Conservation (phyloP, 2,888 invertebrate genomes). For the Charanyca ferruginea region DNA sequence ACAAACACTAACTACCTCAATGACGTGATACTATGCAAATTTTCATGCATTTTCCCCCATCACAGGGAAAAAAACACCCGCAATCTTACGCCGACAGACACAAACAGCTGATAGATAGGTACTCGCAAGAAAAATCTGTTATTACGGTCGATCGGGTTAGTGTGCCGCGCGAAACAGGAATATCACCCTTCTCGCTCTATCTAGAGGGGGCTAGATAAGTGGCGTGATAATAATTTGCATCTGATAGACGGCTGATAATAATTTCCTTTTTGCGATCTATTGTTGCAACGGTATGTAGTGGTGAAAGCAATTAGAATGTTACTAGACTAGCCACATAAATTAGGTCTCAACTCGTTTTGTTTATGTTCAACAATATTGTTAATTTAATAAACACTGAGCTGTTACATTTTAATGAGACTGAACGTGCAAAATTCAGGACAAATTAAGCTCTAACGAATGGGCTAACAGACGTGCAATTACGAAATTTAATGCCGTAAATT, state of each 20-base stretch:
- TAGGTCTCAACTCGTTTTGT: slow-evolving; percentile 51
- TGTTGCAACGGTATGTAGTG: slow-evolving; percentile 72
- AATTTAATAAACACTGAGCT: slow-evolving; percentile 34
- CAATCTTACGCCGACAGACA: slow-evolving; percentile 67
- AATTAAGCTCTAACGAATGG: slow-evolving; percentile 50
- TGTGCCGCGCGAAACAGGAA: slow-evolving; percentile 80
- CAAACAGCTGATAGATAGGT: slow-evolving; percentile 82
- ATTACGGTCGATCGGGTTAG: slow-evolving; percentile 86
- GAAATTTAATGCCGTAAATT: slow-evolving; percentile 79
- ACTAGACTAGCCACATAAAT: slow-evolving; percentile 34
- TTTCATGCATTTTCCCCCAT: slow-evolving; percentile 78
- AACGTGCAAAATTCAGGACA: slow-evolving; percentile 53
- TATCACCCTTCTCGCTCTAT: slow-evolving; percentile 75
- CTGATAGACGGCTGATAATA: slow-evolving; percentile 84
- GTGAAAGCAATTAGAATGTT: slow-evolving; percentile 74
- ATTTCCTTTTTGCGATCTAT: slow-evolving; percentile 82
- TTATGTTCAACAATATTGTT: slow-evolving; percentile 42
- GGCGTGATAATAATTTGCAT: slow-evolving; percentile 86
- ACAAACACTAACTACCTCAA: slow-evolving; percentile 66
- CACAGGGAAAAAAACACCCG: slow-evolving; percentile 63
- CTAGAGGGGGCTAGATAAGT: slow-evolving; percentile 85
- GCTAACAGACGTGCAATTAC: slow-evolving; percentile 72
- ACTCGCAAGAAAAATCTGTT: slow-evolving; percentile 78
- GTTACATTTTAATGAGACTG: slow-evolving; percentile 43
- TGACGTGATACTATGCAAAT: slow-evolving; percentile 82